Evolutionary conservation across 2,113 vertebrate genomes (phyloP), one percentile per base, ranked within the genome.

Genomic region (Cepphus grylle): DNA sequence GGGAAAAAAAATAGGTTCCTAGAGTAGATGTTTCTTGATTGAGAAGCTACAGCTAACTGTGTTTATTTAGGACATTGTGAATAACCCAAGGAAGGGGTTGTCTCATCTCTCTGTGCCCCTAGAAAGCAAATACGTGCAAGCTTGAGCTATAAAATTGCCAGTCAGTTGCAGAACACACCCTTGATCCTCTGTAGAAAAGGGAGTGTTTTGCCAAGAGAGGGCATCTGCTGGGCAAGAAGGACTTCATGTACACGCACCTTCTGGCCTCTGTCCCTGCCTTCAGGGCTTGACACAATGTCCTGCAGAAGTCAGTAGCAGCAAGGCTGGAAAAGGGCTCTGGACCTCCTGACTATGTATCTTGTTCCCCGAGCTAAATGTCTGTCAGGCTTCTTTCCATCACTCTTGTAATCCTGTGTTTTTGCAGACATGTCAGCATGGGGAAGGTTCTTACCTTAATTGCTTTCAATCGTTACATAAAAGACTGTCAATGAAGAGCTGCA

Each of bases 221-320:
- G 80, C 63, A 81, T 77, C 58, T 86, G 58, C 72, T 67, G 72
- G 69, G 58, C 34, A 53, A 74, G 30, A 32, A 80, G 85, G 52
- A 55, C 52, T 86, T 88, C 52, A 91, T 30, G 43, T 91, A 34
- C 38, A 63, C 63, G 26, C 40, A 56, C 70, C 79, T 93, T 86
- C 67, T 95, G 92, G 76, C 88, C 90, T 61, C 50, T 62, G 27
- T 72, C 53, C 70, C 42, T 94, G 79, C 81, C 92, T 90, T 86
- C 58, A 55, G 87, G 79, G 88, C 36, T 78, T 61, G 65, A 61
- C 0, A 1, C 61, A 45, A 42, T 30, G 74, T 67, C 78, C 42
- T 53, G 32, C 13, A 66, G 79, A 77, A 91, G 36, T 81, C 89
- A 45, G 62, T 43, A 73, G 29, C 34, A 92, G 71, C 18, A 32